phyloP scores from a whole-genome alignment of 1,140 invertebrate species.

The Macrostomum lignano region DNA sequence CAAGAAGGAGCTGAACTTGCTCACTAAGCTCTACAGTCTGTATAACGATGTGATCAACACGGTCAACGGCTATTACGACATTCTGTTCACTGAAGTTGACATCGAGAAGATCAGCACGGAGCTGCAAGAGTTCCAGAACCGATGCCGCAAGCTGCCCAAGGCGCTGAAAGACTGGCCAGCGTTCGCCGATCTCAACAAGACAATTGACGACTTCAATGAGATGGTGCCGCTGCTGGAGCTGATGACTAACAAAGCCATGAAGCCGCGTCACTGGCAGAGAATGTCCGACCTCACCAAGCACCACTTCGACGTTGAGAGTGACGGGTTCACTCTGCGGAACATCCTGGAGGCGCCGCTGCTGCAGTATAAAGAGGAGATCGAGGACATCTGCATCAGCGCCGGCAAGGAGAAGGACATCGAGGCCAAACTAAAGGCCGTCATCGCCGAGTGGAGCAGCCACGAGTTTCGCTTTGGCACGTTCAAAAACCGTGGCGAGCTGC shows the following conservation, averaged over 20 bases:
- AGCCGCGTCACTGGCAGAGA: conserved; percentile 71
- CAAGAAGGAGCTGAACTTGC: conserved; percentile 63
- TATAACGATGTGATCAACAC: conserved; percentile 85
- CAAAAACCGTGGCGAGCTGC: conserved; percentile 66
- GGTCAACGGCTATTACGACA: conserved; percentile 79
- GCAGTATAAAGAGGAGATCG: conserved; percentile 76
- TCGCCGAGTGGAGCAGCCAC: conserved; percentile 70
- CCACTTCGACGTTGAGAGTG: conserved; percentile 60
- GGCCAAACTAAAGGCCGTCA: conserved; percentile 66
- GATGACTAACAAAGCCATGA: conserved; percentile 94
- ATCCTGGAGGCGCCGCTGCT: conserved; percentile 75
- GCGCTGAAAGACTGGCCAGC: conserved; percentile 86
- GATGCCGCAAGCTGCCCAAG: conserved; percentile 56
- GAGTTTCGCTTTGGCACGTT: conserved; percentile 74
- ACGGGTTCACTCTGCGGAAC: conserved; percentile 70
- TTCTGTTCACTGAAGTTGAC: conserved; percentile 75
- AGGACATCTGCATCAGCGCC: conserved; percentile 87
- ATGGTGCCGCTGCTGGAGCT: conserved; percentile 74
- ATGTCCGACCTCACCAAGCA: conserved; percentile 67
- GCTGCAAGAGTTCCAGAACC: conserved; percentile 80
- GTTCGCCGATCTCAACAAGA: conserved; percentile 71
- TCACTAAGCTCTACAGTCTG: conserved; percentile 76
- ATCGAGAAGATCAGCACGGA: conserved; percentile 91
- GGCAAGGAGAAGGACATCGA: conserved; percentile 94
- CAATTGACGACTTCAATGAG: conserved; percentile 85